These are phyloP conservation scores for Dilophus febrilis DNA, from an alignment of 2,888 invertebrate species.

Conservation along the genomic window DNA sequence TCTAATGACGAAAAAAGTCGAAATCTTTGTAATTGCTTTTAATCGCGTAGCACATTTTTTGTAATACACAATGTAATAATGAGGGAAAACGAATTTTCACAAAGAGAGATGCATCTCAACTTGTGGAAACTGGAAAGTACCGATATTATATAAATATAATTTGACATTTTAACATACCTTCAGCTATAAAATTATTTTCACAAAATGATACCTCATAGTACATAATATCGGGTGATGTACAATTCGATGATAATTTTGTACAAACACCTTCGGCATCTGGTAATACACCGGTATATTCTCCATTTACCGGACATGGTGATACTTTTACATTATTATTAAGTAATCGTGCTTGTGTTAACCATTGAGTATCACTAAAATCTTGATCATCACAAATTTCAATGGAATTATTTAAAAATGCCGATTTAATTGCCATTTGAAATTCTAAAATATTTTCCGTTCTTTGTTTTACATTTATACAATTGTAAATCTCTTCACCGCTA, in stretches of 20 bases:
- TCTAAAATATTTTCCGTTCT: conserved; percentile 12
- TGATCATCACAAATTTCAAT: conserved; percentile 25
- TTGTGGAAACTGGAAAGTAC: no score
- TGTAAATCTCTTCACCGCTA: conserved; percentile 11
- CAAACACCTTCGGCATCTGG: conserved; percentile 41
- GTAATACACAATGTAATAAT: no score
- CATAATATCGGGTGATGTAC: conserved; percentile 45
- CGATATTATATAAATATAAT: no score
- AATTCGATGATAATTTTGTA: conserved; percentile 46
- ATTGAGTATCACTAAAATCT: conserved; percentile 35
- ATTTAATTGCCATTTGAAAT: conserved; percentile 11
- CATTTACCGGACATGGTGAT: conserved; percentile 45
- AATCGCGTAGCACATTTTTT: no score
- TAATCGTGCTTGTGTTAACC: conserved; percentile 44
- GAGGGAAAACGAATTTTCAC: no score
- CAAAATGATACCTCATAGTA: conserved; percentile 47
- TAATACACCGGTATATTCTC: conserved; percentile 44
- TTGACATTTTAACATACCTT: no score
- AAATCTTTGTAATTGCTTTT: no score
- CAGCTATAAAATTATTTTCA: conserved; percentile 38
- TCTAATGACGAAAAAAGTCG: no score
- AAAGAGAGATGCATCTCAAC: no score
- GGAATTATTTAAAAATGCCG: conserved; percentile 3
- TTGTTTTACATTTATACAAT: conserved; percentile 12
- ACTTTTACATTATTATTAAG: conserved; percentile 14